Evolutionary conservation across 2,797 vertebrate species (phyloP).

Genomic region (Parotocinclus haroldoi): DNA sequence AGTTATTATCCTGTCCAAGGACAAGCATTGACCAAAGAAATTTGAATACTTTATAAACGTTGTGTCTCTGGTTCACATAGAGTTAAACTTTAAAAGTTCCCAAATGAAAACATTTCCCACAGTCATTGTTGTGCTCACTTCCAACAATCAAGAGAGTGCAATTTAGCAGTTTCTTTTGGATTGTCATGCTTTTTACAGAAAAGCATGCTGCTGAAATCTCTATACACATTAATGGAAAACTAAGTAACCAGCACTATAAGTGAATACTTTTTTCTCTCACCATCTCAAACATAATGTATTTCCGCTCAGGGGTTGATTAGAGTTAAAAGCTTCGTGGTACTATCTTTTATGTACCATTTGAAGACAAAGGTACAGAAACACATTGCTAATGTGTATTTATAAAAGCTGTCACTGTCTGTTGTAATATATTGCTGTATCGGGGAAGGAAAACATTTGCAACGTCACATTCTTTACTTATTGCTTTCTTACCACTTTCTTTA

Average conservation of each 20-base stretch:
- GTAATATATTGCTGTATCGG: slow-evolving; percentile 1
- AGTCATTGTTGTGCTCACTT: no score
- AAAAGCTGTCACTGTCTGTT: slow-evolving; percentile 1
- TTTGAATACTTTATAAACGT: background rate
- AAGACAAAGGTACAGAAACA: slow-evolving; percentile 21
- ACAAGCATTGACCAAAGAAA: slow-evolving; percentile 14
- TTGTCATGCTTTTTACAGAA: slow-evolving; percentile 48
- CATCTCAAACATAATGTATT: slow-evolving; percentile 39
- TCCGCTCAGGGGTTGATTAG: slow-evolving; percentile 40
- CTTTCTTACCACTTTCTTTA: no score
- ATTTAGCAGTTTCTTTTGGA: slow-evolving; percentile 54
- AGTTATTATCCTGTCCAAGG: slow-evolving; percentile 7
- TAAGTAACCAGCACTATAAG: slow-evolving; percentile 56
- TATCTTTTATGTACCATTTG: slow-evolving; percentile 47
- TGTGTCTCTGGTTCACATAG: no score
- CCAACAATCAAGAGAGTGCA: slow-evolving; percentile 22
- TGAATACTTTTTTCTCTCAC: slow-evolving; percentile 36
- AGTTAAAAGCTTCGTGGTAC: slow-evolving; percentile 46
- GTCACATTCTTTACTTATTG: no score
- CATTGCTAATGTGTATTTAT: slow-evolving; percentile 24
- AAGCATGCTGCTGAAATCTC: slow-evolving; percentile 4
- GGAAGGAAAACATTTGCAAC: background rate
- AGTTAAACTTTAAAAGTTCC: no score
- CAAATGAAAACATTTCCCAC: no score
- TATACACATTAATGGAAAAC: slow-evolving; percentile 57